Evolutionary conservation across 2,113 vertebrate genomes (phyloP).

Genomic region (Cebidichthys violaceus): DNA sequence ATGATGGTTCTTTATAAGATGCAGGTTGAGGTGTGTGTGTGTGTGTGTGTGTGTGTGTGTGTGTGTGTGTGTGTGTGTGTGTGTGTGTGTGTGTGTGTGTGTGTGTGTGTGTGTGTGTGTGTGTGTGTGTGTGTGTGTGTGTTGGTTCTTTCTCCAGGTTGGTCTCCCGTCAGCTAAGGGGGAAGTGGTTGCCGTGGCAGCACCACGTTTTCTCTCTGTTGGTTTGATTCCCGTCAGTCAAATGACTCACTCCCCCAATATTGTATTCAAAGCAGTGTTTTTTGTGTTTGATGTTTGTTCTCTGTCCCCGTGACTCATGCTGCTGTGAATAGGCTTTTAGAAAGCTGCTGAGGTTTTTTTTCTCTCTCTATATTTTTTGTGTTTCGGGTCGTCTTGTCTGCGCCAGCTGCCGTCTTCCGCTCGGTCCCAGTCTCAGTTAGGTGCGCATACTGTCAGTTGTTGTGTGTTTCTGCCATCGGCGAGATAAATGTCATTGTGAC

Average conservation of each 20-base stretch:
- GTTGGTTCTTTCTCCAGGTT: slow-evolving; percentile 51
- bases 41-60: slow-evolving; percentile 27
- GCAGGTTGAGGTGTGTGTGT: slow-evolving; percentile 15
- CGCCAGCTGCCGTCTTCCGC: slow-evolving; percentile 39
- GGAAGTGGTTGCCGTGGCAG: slow-evolving; percentile 79
- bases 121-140: slow-evolving; percentile 6
- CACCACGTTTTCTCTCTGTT: slow-evolving; percentile 66
- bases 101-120: slow-evolving; percentile 25
- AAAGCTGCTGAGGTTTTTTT: slow-evolving; percentile 51
- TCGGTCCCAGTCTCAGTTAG: slow-evolving; percentile 31
- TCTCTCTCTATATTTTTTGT: background rate
- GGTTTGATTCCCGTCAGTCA: slow-evolving; percentile 54
- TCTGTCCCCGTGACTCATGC: slow-evolving; percentile 66
- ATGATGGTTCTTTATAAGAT: slow-evolving; percentile 11
- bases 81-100: slow-evolving; percentile 19
- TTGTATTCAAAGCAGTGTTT: slow-evolving; percentile 63
- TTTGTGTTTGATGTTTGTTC: slow-evolving; percentile 69
- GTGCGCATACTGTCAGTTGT: slow-evolving; percentile 27
- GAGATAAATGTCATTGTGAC: slow-evolving; percentile 63
- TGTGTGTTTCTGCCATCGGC: slow-evolving; percentile 1
- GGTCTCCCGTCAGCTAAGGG: slow-evolving; percentile 52
- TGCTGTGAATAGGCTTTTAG: slow-evolving; percentile 71
- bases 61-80: slow-evolving; percentile 27
- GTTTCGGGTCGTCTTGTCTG: slow-evolving; percentile 40
- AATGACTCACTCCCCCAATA: slow-evolving; percentile 56